phyloP scores from a whole-genome alignment of 2,888 invertebrate species.

The Nymphalis polychloros region DNA sequence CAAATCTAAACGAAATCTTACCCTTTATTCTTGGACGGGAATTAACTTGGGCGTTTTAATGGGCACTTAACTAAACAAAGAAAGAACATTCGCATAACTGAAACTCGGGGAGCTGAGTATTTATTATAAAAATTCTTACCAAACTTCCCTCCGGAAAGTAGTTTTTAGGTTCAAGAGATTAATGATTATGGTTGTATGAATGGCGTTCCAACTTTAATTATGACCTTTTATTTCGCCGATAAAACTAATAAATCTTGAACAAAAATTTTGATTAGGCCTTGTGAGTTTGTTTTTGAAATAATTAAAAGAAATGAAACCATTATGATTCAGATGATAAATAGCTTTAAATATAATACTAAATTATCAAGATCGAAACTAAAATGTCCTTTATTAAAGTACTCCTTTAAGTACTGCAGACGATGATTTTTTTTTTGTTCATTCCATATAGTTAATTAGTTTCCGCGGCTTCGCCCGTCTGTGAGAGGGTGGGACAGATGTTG shows the following conservation, averaged over 20 bases:
- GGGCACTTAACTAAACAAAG: slow-evolving; percentile 35
- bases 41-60: slow-evolving; percentile 33
- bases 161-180: slow-evolving; percentile 47
- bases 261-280: slow-evolving; percentile 43
- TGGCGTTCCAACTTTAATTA: slow-evolving; percentile 47
- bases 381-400: too few relatives aligned
- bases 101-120: slow-evolving; percentile 31
- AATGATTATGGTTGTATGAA: slow-evolving; percentile 47
- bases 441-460: too few relatives aligned
- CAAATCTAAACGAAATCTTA: slow-evolving; percentile 11
- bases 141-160: slow-evolving; percentile 39
- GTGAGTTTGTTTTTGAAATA: slow-evolving; percentile 16
- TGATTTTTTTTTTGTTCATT: too few relatives aligned
- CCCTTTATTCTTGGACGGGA: slow-evolving; percentile 16
- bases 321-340: background rate
- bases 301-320: slow-evolving; percentile 13
- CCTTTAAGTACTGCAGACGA: too few relatives aligned
- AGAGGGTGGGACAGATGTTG: too few relatives aligned
- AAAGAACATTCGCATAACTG: slow-evolving; percentile 32
- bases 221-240: slow-evolving; percentile 44
- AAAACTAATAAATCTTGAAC: slow-evolving; percentile 41
- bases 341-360: background rate
- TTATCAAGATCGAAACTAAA: background rate
- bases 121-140: slow-evolving; percentile 44
- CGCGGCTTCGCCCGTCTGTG: too few relatives aligned